Evolutionary conservation across 2,797 vertebrate genomes (phyloP).

Genomic region (Mormyrus proboscirostris): DNA sequence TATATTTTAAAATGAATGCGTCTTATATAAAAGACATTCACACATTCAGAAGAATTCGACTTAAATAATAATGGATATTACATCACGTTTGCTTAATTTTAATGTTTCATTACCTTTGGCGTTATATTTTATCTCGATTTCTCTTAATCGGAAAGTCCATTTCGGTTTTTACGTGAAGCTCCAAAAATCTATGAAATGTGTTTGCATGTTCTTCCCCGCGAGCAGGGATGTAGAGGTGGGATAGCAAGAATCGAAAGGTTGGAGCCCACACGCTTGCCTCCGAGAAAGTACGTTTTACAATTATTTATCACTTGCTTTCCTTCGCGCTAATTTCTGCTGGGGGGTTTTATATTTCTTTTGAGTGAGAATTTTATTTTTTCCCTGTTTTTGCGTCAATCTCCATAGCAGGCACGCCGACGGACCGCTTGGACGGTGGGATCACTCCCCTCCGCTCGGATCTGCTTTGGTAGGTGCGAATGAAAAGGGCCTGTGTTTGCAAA

Average conservation of each 20-base stretch:
- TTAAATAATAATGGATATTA: neutral
- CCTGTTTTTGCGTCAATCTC: constrained; percentile 46
- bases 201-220: constrained; percentile 79
- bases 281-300: constrained; percentile 66
- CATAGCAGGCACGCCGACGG: constrained; percentile 54
- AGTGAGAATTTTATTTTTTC: constrained; percentile 53
- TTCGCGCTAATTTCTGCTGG: constrained; percentile 27
- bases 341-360: constrained; percentile 37
- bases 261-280: constrained; percentile 73
- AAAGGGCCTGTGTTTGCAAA: constrained; percentile 60
- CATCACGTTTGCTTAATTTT: constrained; percentile 21
- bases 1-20: constrained; percentile 35
- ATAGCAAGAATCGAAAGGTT: constrained; percentile 72
- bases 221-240: constrained; percentile 88
- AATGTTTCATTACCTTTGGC: constrained; percentile 22
- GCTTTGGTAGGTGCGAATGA: constrained; percentile 70
- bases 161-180: constrained; percentile 94
- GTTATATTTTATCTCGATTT: constrained; percentile 22
- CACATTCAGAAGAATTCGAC: constrained; percentile 3
- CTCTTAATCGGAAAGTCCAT: constrained; percentile 67
- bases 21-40: constrained; percentile 34
- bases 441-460: constrained; percentile 62
- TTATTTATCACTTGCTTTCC: constrained; percentile 50
- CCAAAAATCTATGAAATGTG: constrained; percentile 84
- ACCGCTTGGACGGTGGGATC: constrained; percentile 60